Evolutionary conservation across 2,113 vertebrate species (phyloP).

Genomic region (Microtus ochrogaster): DNA sequence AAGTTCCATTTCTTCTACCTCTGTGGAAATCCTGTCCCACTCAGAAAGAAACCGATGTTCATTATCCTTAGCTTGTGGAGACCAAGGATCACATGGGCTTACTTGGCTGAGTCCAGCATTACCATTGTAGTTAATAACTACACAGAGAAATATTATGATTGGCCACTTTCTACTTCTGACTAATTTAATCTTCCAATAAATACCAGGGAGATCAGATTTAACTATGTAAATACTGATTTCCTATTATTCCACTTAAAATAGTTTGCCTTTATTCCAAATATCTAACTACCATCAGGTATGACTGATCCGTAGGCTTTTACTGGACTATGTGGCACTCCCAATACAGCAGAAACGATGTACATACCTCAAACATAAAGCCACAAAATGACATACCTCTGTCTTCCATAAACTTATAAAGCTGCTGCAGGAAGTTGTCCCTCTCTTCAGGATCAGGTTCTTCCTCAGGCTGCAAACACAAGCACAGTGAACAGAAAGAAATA

Average conservation of each 20-base stretch:
- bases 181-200: background rate
- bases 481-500: background rate
- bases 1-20: slow-evolving; percentile 14
- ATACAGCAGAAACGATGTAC: slow-evolving; percentile 13
- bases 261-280: slow-evolving; percentile 32
- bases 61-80: slow-evolving; percentile 28
- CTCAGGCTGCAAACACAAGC: slow-evolving; percentile 91
- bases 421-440: slow-evolving; percentile 98
- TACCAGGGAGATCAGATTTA: slow-evolving; percentile 9
- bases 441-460: slow-evolving; percentile 98
- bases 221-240: background rate
- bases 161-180: background rate
- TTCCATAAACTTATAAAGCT: slow-evolving; percentile 99
- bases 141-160: background rate
- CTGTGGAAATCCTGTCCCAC: slow-evolving; percentile 10
- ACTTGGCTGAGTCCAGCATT: background rate
- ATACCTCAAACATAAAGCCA: background rate
- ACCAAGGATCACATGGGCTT: background rate
- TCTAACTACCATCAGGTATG: slow-evolving; percentile 6
- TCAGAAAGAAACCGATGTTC: background rate
- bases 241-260: background rate
- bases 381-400: slow-evolving; percentile 93
- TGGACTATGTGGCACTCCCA: background rate
- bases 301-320: background rate
- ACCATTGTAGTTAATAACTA: background rate